Evolutionary conservation across 2,888 invertebrate species (phyloP), one percentile per base, ranked within the genome.

Genomic region (Harpalus rufipes): DNA sequence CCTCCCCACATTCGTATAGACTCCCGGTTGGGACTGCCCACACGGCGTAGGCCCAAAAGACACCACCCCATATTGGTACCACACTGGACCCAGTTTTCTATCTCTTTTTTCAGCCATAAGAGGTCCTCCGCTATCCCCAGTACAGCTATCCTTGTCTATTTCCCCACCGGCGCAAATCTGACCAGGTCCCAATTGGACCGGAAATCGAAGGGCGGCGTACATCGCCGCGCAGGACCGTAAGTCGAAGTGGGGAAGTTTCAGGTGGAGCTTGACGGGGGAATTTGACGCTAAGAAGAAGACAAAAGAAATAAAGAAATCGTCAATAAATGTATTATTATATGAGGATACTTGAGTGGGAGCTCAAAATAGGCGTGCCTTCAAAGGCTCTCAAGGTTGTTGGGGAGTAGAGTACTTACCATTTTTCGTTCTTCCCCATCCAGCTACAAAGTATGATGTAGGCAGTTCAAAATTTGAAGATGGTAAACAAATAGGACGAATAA

Each of bases 121-220:
- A 0, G 96, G 96, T 3, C 96, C 96, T 0, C 96, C 96, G 8
- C 95, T 95, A 87, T 96, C 96, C 0, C 96, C 96, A 61, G 92
- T 92, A 88, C 96, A 96, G 0, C 96, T 94, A 88, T 96, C 96
- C 88, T 94, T 92, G 8, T 86, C 86, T 44, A 72, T 83, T 84
- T 88, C 86, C 5, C 90, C 90, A 32, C 90, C 90, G 56, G 90
- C 90, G 78, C 90, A 90, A 51, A 90, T 85, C 68, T 90, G 90
- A 10, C 86, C 86, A 14, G 87, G 86, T 21, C 86, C 86, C 58
- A 90, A 61, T 44, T 78, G 86, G 8, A 89, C 87, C 25, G 87
- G 87, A 32, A 63, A 65, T 21, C 72, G 21, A 18, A 79, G 58
- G 7, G 39, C 74, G 21, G 63, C 21, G 78, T 85, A 85, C 16